Evolutionary conservation across 2,797 vertebrate genomes (phyloP).

Genomic region (Sebastes minor): DNA sequence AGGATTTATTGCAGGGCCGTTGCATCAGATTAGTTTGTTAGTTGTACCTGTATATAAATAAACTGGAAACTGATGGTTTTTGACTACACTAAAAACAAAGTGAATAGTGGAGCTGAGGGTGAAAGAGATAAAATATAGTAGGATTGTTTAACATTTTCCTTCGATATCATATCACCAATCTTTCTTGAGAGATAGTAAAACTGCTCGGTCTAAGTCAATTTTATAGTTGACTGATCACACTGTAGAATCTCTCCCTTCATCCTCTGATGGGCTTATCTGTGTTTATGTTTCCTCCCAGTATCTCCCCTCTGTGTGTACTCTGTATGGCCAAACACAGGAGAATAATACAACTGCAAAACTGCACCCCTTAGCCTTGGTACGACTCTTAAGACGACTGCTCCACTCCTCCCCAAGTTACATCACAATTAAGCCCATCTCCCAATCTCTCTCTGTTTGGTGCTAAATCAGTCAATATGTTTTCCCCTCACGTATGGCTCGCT

Average conservation of each 20-base stretch:
- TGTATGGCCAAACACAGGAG: conserved; percentile 45
- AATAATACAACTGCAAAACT: conserved; percentile 42
- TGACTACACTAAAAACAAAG: conserved; percentile 8
- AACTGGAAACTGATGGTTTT: conserved; percentile 16
- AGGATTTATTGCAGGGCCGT: conserved; percentile 8
- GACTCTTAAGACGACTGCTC: conserved; percentile 18
- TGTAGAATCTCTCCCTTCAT: conserved; percentile 31
- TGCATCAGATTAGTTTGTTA: neutral
- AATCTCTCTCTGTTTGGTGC: conserved; percentile 38
- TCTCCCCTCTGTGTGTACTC: conserved; percentile 48
- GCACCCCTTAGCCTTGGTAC: neutral
- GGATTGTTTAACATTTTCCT: conserved; percentile 53
- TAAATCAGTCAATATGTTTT: conserved; percentile 52
- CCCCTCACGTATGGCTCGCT: conserved; percentile 26
- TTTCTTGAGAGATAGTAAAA: conserved; percentile 56
- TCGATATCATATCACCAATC: conserved; percentile 52
- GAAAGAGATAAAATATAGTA: conserved; percentile 29
- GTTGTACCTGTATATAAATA: neutral
- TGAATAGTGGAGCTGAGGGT: neutral
- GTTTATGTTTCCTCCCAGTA: conserved; percentile 69
- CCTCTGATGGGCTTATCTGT: conserved; percentile 60
- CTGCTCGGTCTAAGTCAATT: conserved; percentile 67
- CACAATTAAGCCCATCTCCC: conserved; percentile 40
- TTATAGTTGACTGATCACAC: conserved; percentile 70
- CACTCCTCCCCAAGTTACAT: conserved; percentile 26